Evolutionary conservation across 1,140 invertebrate genomes (phyloP), one percentile per base, ranked within the genome.

Genomic region (Drosophila melanica): DNA sequence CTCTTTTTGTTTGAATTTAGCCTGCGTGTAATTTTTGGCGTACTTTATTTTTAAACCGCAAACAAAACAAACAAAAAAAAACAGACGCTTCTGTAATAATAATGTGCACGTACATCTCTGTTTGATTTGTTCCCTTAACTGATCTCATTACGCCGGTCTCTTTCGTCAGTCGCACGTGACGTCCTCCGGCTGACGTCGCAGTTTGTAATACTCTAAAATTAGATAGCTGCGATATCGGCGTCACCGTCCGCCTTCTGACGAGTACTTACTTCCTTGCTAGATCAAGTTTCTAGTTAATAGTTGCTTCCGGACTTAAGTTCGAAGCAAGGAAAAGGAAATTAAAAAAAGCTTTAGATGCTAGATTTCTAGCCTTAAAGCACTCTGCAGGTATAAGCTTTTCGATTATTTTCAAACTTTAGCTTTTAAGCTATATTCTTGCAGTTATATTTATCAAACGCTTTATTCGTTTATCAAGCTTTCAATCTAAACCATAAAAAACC

Each of bases 51-150:
- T 63, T 63, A 70, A 54, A 41, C 35, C 23, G 59, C 18, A 1
- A 45, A 45, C 8, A 44, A 44, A 44, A 18, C 8, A 30, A 30
- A 30, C 8, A 35, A 35, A 35, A 35, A 35, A 35, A 7, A 35
- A 35, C 10, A 7, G 33, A 8, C 10, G 50, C 50, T 53, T 53
- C 30, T 53, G 30, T 53, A 53, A 53, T 53, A 27, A 33, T 30
- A 54, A 47, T 64, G 48, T 6, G 35, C 18, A 7, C 35, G 53
- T 14, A 10, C 18, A 33, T 10, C 12, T 27, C 18, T 16, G n/a
- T 41, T 63, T 62, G 65, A 74, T 74, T 62, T 74, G 65, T 62
- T 30, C 48, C 30, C 55, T 44, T 47, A 53, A 45, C 63, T 59
- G 47, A 51, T 47, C 37, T 27, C 12, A 35, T 59, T 51, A 27